Evolutionary conservation across 2,797 vertebrate species (phyloP).

Genomic region (Ceryle rudis): DNA sequence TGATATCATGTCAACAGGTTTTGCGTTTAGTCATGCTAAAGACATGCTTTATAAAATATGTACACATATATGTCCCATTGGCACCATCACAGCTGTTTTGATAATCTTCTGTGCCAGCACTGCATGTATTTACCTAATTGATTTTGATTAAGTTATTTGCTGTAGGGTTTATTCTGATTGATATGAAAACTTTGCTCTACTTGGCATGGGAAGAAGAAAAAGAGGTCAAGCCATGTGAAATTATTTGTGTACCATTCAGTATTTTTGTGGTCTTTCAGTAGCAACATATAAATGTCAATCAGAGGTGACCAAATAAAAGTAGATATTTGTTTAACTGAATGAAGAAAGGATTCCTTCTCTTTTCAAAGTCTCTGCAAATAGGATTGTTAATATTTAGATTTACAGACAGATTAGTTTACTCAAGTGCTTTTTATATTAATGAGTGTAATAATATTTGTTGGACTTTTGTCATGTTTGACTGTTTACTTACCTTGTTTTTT

Average conservation of each 20-base stretch:
- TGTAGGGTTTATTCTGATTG: conserved; percentile 7
- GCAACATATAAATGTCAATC: too few species aligned
- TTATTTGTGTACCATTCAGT: neutral
- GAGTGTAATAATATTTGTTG: too few species aligned
- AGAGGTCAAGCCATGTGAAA: neutral
- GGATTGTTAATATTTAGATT: too few species aligned
- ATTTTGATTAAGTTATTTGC: neutral
- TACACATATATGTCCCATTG: neutral
- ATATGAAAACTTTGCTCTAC: neutral
- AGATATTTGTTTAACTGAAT: too few species aligned
- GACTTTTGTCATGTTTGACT: too few species aligned
- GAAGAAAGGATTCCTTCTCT: too few species aligned
- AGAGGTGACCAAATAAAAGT: too few species aligned
- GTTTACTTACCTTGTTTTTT: too few species aligned
- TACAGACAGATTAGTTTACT: too few species aligned
- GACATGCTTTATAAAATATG: neutral
- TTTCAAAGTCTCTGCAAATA: too few species aligned
- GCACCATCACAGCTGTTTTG: neutral
- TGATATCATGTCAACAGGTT: neutral
- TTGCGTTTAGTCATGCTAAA: neutral
- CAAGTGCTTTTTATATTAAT: too few species aligned
- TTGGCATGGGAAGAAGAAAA: neutral
- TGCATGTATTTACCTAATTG: neutral
- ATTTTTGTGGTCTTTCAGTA: neutral
- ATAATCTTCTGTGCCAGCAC: neutral